A percentile compares a stretch with the other conserved stretches of the same genome.
phyloP scores from a whole-genome alignment of 2,113 vertebrate species.

The Malurus melanocephalus region DNA sequence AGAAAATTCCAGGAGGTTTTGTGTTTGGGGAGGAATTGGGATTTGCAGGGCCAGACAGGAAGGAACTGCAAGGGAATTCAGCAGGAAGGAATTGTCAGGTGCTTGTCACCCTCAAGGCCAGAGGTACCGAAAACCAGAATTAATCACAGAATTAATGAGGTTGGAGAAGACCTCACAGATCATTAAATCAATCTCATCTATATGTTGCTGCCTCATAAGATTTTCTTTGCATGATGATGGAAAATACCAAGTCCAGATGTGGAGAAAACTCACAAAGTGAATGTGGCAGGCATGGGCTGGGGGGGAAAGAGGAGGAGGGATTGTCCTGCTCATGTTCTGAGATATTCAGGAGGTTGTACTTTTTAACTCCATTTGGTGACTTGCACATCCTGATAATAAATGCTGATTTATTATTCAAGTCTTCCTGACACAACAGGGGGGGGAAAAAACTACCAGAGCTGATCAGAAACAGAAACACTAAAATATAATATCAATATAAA shows the following conservation, averaged over 20 bases:
- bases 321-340: neutral
- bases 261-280: neutral
- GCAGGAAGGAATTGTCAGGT: neutral
- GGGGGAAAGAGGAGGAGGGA: neutral
- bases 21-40: neutral
- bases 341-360: neutral
- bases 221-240: neutral
- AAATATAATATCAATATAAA: neutral
- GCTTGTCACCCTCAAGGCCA: neutral
- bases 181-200: neutral
- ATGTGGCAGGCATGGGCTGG: neutral
- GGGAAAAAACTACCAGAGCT: neutral
- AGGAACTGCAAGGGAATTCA: neutral
- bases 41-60: neutral
- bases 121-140: neutral
- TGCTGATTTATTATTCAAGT: neutral
- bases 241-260: rapidly evolving
- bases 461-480: neutral
- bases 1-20: neutral
- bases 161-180: neutral
- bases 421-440: neutral
- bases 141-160: neutral
- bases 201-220: neutral
- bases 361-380: neutral
- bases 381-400: neutral